Percentiles rank a stretch among this genome's conserved stretches.
These are phyloP conservation scores for Yoshiicerus persimilis DNA, from an alignment of 1,140 invertebrate genomes.

Conservation along the genomic window DNA sequence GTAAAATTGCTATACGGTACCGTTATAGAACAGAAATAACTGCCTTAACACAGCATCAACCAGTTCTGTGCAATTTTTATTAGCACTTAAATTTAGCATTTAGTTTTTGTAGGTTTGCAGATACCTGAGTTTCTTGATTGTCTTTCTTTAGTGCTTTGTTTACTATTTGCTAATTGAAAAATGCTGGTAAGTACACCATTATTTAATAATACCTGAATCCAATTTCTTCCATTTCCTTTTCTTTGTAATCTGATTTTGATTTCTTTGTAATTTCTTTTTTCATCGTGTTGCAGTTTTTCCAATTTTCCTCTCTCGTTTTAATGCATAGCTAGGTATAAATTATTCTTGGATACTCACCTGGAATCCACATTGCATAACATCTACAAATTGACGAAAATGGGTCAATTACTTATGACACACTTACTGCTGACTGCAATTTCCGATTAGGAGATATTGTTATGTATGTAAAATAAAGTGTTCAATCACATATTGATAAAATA, in stretches of 20 bases:
- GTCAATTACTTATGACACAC: neutral
- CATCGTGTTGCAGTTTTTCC: neutral
- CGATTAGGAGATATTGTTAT: neutral
- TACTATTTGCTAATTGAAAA: neutral
- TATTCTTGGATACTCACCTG: neutral
- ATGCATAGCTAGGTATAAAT: neutral
- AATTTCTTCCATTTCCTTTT: neutral
- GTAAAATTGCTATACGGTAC: neutral
- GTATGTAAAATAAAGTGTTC: neutral
- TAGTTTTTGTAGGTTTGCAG: neutral
- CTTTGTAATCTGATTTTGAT: neutral
- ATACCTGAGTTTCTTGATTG: neutral
- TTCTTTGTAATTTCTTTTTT: too few species aligned
- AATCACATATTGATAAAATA: neutral
- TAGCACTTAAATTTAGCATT: neutral
- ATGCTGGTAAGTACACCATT: neutral
- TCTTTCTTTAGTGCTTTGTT: too few species aligned
- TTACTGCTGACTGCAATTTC: neutral
- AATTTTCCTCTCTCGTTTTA: neutral
- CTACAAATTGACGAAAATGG: neutral
- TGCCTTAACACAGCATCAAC: neutral
- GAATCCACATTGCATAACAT: neutral
- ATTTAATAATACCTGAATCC: neutral
- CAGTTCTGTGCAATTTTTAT: neutral
- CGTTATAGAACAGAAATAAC: neutral